Evolutionary conservation across 37 sponge, comb jelly and placozoan species (phyloP).

Genomic region (Ephydatia muelleri): DNA sequence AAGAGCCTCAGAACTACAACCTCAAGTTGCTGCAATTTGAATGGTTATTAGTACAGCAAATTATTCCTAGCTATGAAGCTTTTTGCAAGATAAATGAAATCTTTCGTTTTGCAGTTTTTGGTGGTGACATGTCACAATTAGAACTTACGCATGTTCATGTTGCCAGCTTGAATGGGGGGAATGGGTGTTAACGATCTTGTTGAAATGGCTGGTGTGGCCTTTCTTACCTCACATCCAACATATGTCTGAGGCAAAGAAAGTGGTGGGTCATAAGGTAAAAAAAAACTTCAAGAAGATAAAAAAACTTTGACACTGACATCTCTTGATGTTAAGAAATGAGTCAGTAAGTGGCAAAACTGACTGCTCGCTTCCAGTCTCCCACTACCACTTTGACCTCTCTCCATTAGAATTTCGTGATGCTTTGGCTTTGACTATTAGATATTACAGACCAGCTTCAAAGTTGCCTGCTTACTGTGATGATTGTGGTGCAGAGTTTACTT

Average conservation of each 20-base stretch:
- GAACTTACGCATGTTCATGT: background rate
- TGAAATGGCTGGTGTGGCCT: background rate
- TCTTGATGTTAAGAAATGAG: slow-evolving; percentile 5
- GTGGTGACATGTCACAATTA: slow-evolving; percentile 2
- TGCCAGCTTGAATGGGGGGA: slow-evolving; percentile 2
- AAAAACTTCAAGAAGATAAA: background rate
- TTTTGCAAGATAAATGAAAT: no score
- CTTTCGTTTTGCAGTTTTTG: no score
- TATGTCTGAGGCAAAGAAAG: background rate
- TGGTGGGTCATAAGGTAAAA: background rate
- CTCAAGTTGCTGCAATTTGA: slow-evolving; percentile 35
- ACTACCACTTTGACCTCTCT: no score
- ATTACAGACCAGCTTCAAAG: no score
- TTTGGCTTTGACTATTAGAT: slow-evolving; percentile 15
- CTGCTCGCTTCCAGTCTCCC: slow-evolving; percentile 11
- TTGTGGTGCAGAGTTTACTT: slow-evolving; percentile 8
- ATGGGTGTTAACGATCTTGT: background rate
- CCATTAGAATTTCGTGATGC: no score
- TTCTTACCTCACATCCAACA: background rate
- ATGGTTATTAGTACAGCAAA: slow-evolving; percentile 25
- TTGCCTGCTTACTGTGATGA: slow-evolving; percentile 40
- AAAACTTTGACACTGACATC: background rate
- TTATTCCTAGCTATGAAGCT: slow-evolving; percentile 13
- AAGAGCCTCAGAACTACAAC: background rate
- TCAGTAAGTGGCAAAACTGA: slow-evolving; percentile 22